Conservation (phyloP, 2,113 vertebrate species). For the Phoenicopterus ruber region DNA sequence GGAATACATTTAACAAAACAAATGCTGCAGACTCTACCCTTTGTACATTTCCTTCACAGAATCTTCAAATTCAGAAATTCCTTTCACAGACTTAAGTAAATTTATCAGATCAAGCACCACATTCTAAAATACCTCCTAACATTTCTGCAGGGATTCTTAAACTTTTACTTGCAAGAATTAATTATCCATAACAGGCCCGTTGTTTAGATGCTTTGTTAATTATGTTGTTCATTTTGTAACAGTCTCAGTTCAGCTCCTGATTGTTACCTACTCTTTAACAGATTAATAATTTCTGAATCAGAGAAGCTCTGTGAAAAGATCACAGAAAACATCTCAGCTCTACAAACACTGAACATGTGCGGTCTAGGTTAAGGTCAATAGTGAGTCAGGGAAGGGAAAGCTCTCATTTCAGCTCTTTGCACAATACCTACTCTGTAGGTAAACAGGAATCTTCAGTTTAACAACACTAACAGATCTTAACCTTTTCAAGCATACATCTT, state of each 20-base stretch:
- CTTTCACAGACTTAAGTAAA: neutral
- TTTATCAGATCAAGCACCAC: neutral
- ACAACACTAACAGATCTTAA: constrained; percentile 1
- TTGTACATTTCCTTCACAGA: neutral
- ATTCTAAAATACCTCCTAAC: neutral
- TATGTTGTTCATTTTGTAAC: neutral
- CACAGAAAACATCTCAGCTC: neutral
- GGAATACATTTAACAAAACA: neutral
- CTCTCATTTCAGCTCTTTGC: constrained; percentile 20
- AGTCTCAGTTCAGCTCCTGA: neutral
- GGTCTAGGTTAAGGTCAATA: neutral
- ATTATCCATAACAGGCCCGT: neutral
- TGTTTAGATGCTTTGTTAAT: constrained; percentile 2
- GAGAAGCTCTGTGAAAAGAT: constrained; percentile 45
- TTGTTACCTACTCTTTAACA: neutral
- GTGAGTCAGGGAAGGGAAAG: neutral
- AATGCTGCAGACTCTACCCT: neutral
- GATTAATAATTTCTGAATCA: constrained; percentile 49
- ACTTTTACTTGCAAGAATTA: neutral
- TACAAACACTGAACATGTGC: constrained; percentile 27
- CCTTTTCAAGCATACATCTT: constrained; percentile 38
- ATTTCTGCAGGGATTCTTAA: neutral
- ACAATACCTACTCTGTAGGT: constrained; percentile 62
- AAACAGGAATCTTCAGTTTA: constrained; percentile 45
- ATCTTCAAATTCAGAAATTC: neutral